phyloP scores from a whole-genome alignment of 2,113 vertebrate genomes.

The Zosterops borbonicus region DNA sequence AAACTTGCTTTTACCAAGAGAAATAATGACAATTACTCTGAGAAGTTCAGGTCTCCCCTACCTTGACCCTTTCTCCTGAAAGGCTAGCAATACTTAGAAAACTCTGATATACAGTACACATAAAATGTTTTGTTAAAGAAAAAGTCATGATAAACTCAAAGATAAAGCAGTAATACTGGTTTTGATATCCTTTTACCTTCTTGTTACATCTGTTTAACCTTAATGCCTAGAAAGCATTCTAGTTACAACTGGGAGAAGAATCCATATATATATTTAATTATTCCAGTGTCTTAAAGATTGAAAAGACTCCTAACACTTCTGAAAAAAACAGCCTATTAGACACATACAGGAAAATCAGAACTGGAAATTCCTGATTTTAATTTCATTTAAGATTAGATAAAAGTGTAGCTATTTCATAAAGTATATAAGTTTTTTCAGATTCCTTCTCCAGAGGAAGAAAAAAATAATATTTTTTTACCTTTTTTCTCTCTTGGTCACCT shows the following conservation, averaged over 20 bases:
- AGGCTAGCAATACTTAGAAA: neutral
- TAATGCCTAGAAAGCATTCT: neutral
- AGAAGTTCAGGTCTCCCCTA: neutral
- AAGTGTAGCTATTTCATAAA: neutral
- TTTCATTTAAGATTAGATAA: neutral
- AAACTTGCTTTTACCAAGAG: neutral
- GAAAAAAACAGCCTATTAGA: neutral
- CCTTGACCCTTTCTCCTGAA: neutral
- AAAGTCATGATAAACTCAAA: neutral
- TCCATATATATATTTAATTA: neutral
- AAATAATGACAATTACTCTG: neutral
- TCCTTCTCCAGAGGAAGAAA: neutral
- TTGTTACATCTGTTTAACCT: neutral
- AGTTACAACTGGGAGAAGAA: neutral
- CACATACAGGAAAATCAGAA: neutral
- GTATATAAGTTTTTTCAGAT: neutral
- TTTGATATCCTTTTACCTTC: neutral
- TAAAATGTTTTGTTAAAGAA: neutral
- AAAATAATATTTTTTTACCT: accelerated
- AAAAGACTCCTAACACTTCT: neutral
- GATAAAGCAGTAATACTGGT: neutral
- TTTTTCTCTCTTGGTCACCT: neutral
- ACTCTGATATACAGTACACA: neutral
- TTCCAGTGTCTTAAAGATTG: neutral
- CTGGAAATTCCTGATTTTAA: neutral